Percentiles rank a stretch among this genome's conserved stretches.
phyloP scores from a whole-genome alignment of 2,888 invertebrate genomes.

The Scelioninae gen. 1 region DNA sequence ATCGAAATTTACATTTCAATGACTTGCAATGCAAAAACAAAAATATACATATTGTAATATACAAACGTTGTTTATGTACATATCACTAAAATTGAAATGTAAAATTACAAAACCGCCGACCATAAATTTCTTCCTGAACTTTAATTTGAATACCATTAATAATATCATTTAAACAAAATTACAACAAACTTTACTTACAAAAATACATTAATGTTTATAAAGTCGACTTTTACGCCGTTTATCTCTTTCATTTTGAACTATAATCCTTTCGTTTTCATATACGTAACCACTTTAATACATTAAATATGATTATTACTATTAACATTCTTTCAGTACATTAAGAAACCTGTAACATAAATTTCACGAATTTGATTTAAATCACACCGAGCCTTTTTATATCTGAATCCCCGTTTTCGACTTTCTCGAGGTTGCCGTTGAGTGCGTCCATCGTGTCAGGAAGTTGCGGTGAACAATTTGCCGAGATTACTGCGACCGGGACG shows the following conservation, averaged over 20 bases:
- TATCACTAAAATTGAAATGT: too few relatives aligned
- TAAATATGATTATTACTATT: slow-evolving; percentile 4
- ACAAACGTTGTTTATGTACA: too few relatives aligned
- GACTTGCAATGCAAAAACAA: too few relatives aligned
- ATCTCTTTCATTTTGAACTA: neutral
- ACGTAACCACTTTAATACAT: slow-evolving; percentile 5
- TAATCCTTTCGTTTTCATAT: neutral
- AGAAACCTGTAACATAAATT: neutral
- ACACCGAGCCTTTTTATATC: neutral
- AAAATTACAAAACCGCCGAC: too few relatives aligned
- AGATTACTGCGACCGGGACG: neutral
- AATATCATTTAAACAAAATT: too few relatives aligned
- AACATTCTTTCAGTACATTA: neutral
- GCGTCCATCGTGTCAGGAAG: neutral
- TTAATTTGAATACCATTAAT: too few relatives aligned
- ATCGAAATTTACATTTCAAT: too few relatives aligned
- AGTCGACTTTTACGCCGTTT: too few relatives aligned
- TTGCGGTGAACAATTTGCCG: neutral
- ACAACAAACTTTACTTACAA: too few relatives aligned
- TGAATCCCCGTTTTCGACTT: neutral
- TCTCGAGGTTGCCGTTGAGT: neutral
- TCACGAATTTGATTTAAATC: slow-evolving; percentile 8
- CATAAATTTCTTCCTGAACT: too few relatives aligned
- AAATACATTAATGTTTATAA: too few relatives aligned
- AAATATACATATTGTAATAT: too few relatives aligned